Conservation (phyloP, 2,113 vertebrate genomes). For the Perccottus glenii region DNA sequence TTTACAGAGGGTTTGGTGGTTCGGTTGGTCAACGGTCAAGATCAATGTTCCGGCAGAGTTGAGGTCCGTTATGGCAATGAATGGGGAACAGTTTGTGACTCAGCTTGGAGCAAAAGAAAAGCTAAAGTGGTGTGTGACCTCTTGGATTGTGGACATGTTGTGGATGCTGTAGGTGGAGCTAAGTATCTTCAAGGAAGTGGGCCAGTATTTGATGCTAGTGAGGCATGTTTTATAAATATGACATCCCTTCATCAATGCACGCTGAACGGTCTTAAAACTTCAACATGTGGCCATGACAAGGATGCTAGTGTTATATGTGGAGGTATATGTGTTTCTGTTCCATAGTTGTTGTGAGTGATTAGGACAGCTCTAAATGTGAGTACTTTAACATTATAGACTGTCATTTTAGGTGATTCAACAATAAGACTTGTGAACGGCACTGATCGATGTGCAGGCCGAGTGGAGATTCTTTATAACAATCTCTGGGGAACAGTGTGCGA, state of each 20-base stretch:
- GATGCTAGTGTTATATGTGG: slow-evolving; percentile 68
- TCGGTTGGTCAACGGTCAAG: not conserved
- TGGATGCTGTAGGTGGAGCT: slow-evolving; percentile 22
- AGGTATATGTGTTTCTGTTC: slow-evolving; percentile 22
- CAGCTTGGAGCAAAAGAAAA: slow-evolving; percentile 46
- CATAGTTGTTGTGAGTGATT: not conserved
- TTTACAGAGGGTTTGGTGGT: not conserved
- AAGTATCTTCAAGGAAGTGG: slow-evolving; percentile 52
- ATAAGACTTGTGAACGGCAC: slow-evolving; percentile 61
- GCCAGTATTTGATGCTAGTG: slow-evolving; percentile 63
- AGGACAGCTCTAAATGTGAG: too few relatives aligned
- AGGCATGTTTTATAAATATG: slow-evolving; percentile 56
- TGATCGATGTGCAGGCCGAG: slow-evolving; percentile 58
- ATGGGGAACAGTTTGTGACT: slow-evolving; percentile 67
- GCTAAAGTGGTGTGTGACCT: slow-evolving; percentile 60
- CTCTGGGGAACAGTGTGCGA: slow-evolving; percentile 73
- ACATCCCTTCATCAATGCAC: slow-evolving; percentile 43
- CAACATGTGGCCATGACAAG: slow-evolving; percentile 63
- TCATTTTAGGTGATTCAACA: slow-evolving; percentile 46
- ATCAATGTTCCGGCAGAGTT: slow-evolving; percentile 63
- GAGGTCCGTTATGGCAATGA: slow-evolving; percentile 37
- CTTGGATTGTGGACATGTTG: slow-evolving; percentile 48
- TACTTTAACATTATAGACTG: not conserved
- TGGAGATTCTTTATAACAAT: slow-evolving; percentile 54
- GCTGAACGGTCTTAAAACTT: slow-evolving; percentile 9